Conservation (phyloP, 2,888 invertebrate species). For the Brachyptera risi region DNA sequence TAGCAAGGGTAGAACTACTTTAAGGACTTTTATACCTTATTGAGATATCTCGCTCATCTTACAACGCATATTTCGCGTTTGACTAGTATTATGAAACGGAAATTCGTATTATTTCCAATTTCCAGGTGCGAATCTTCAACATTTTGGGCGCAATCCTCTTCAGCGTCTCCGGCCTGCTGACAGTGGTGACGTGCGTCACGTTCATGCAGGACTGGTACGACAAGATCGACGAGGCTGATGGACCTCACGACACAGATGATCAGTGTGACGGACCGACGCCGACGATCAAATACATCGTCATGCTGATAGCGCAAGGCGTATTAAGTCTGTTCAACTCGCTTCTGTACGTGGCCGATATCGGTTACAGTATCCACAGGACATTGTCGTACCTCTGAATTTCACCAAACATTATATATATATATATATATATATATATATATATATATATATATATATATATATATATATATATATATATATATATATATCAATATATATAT, state of each 20-base stretch:
- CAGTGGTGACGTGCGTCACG: neutral
- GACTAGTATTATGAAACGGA: no score
- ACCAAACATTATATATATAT: no score
- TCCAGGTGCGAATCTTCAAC: slow-evolving; percentile 38
- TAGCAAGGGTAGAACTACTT: no score
- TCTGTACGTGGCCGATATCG: slow-evolving; percentile 23
- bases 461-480: no score
- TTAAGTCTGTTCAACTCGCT: slow-evolving; percentile 16
- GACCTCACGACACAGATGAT: neutral
- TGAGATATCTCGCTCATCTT: no score
- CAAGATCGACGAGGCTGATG: neutral
- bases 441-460: no score
- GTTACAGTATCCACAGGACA: slow-evolving; percentile 25
- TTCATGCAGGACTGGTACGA: slow-evolving; percentile 12
- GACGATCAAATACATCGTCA: neutral
- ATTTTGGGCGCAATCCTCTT: slow-evolving; percentile 39
- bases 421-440: no score
- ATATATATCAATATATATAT: no score
- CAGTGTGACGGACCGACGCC: neutral
- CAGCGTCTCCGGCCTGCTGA: slow-evolving; percentile 33
- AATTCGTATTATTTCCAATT: no score
- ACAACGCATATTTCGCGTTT: no score
- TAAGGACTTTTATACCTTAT: no score
- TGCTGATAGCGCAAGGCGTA: slow-evolving; percentile 19
- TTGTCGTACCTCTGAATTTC: slow-evolving; percentile 11